Conservation (phyloP, 1,140 invertebrate species). For the Orchesella cincta region DNA sequence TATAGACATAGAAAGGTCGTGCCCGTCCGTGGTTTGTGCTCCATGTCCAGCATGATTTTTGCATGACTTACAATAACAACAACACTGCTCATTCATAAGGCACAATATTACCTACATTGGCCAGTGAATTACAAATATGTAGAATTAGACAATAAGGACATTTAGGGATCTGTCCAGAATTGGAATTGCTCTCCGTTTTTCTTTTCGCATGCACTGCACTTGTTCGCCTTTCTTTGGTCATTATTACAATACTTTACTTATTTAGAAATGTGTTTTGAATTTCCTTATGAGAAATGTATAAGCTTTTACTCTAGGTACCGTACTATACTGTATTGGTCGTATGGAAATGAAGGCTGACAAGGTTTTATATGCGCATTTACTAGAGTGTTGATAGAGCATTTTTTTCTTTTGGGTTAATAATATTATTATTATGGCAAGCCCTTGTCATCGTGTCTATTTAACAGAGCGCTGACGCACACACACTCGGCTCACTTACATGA, state of each 20-base stretch:
- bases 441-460: constrained; percentile 9
- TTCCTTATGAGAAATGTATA: constrained; percentile 25
- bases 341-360: constrained; percentile 17
- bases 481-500: no score
- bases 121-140: background rate
- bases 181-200: constrained; percentile 23
- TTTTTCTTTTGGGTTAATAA: constrained; percentile 12
- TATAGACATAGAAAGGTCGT: constrained; percentile 13
- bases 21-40: background rate
- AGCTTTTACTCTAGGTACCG: constrained; percentile 13
- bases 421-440: constrained; percentile 17
- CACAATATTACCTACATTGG: background rate
- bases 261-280: constrained; percentile 28
- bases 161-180: constrained; percentile 17
- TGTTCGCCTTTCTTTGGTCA: constrained; percentile 26
- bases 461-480: no score
- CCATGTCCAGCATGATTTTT: constrained; percentile 5
- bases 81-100: background rate
- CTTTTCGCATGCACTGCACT: constrained; percentile 25
- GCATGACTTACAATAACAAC: background rate
- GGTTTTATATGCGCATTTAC: background rate
- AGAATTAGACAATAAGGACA: constrained; percentile 24
- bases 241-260: constrained; percentile 25
- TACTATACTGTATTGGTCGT: constrained; percentile 2
- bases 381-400: background rate